Base-by-base conservation (phyloP, 37 sponge, comb jelly and placozoan species). In the Chondrosia reniformis region DNA sequence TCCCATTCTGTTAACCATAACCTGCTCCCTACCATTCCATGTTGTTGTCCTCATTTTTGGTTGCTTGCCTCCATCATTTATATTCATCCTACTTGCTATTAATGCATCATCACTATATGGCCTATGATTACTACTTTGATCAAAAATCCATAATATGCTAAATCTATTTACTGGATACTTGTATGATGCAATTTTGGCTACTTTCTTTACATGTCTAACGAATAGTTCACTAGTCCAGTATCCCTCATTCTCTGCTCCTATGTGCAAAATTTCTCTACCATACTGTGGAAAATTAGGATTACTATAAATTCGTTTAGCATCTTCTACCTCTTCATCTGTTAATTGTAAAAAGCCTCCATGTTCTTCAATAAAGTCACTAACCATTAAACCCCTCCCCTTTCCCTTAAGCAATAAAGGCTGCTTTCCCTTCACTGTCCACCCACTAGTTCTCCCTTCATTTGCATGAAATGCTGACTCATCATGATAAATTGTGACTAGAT, bases 351-450 rank as follows among this genome's bases (percentile, higher is more conserved):
- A 80, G 9, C 81, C 81, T 73, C 57, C 57, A 37, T 56, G 58
- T 34, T 81, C 81, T 0, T 81, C 81, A 22, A 81, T 33, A n/a
- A 81, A 81, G 45, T 81, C 81, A 25, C 74, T 81, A 7, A 81
- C 62, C 81, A 81, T 81, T 22, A 81, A 0, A 0, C 74, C 81
- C 28, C 61, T 46, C 1, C 73, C 81, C 33, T 30, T 25, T 0
- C 74, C 74, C 49, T 81, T 81, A n/a, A 62, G 81, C 7, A 31
- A 25, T 4, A 81, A 31, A 25, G 39, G 72, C 59, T 72, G 63
- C 9, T 5, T 41, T 44, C 81, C 56, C 24, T 72, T 81, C 5
- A 73, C 83, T 13, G 56, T 41, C 73, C 83, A 82, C 45, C 31
- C 36, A 25, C 64, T 49, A 8, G 25, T 8, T 37, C 55, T 54